Conservation (phyloP, 2,797 vertebrate genomes). For the Hydrocynus forskahlii region DNA sequence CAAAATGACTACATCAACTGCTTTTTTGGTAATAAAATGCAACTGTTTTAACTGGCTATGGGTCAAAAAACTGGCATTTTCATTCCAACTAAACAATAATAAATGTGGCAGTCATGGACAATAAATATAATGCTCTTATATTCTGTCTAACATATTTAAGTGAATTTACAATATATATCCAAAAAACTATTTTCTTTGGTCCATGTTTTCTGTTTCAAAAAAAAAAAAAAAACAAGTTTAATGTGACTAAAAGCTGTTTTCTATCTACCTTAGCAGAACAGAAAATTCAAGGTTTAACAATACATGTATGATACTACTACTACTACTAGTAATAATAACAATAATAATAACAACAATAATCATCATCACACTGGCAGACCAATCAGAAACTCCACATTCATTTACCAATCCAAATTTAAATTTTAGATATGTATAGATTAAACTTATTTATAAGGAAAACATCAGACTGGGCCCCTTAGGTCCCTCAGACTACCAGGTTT, state of each 20-base stretch:
- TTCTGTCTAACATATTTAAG: neutral
- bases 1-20: neutral
- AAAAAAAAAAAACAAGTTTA: no score
- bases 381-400: no score
- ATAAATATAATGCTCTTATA: neutral
- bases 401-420: no score
- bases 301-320: no score
- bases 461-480: neutral
- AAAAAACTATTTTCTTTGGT: neutral
- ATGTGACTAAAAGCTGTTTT: no score
- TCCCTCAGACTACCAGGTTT: neutral
- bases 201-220: neutral
- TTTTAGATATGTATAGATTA: neutral
- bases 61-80: neutral
- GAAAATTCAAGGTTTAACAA: neutral
- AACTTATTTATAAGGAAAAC: neutral
- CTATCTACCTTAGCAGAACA: no score
- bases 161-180: no score
- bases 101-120: neutral
- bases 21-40: neutral
- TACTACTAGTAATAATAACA: no score
- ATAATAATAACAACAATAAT: no score
- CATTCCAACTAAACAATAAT: conserved; percentile 4
- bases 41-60: neutral
- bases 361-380: no score